Base-by-base conservation (phyloP, 1,140 invertebrate species). In the Ceratina australensis region DNA sequence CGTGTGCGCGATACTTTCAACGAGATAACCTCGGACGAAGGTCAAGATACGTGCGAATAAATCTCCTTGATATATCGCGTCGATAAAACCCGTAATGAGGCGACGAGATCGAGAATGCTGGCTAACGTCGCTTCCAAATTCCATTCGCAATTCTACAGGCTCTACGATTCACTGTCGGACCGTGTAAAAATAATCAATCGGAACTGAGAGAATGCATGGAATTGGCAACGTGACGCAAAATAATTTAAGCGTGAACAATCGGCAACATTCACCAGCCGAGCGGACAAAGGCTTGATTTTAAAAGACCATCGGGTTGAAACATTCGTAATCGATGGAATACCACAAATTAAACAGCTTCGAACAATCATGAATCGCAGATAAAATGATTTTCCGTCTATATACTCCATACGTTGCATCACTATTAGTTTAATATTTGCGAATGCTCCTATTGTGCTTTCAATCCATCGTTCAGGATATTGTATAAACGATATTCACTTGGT, bases 311-410 rank as follows among this genome's bases (percentile, higher is more conserved):
- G 33, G 49, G 22, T 64, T 28, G 33, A 42, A 42, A 42, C 60
- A 28, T 4, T 33, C 60, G 50, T 52, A 65, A 64, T 59, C 52
- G 16, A 49, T 65, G 47, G 52, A 33, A 66, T 20, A 68, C 54
- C 59, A 52, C 72, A 72, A 80, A 86, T 85, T 83, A 83, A 83
- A 83, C 81, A 75, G 57, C 28, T 71, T 68, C 50, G 24, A 47
- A n/a, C 24, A 72, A 56, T 78, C 50, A 49, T 50, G 54, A 24
- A 18, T 60, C 72, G 33, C 22, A 56, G 26, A 57, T 57, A 69
- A 69, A 82, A 75, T 61, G 61, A 82, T 79, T 42, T 74, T 20
- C 42, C 33, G 28, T n/a, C n/a, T n/a, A n/a, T n/a, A 42, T 18
- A 18, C 3, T 57, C n/a, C 22, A 49, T 16, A 16, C 63, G 50